A percentile compares a stretch with the other conserved stretches of the same genome.
phyloP scores from a whole-genome alignment of 2,113 vertebrate species.

The Geococcyx californianus region DNA sequence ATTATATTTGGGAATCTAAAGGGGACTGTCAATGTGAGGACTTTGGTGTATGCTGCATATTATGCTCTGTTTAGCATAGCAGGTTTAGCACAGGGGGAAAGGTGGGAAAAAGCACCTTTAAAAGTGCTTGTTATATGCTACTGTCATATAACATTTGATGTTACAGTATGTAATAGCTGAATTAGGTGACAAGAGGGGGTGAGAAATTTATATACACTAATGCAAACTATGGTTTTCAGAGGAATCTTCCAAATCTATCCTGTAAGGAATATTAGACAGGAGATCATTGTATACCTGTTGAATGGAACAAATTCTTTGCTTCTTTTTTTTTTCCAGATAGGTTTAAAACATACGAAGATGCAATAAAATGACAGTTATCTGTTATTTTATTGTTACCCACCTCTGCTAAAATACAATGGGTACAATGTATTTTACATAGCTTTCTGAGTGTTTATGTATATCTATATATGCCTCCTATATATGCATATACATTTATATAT shows the following conservation, averaged over 20 bases:
- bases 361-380: slow-evolving; percentile 74
- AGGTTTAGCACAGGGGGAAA: no score
- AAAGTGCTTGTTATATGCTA: not conserved
- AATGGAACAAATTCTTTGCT: slow-evolving; percentile 73
- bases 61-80: not conserved
- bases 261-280: not conserved
- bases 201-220: not conserved
- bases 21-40: not conserved
- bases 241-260: not conserved
- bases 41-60: not conserved
- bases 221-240: not conserved
- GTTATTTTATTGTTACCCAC: slow-evolving; percentile 77
- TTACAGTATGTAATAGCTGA: not conserved
- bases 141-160: not conserved
- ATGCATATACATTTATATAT: slow-evolving; percentile 71
- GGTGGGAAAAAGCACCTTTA: not conserved
- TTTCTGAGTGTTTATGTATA: slow-evolving; percentile 73
- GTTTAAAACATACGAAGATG: slow-evolving; percentile 77
- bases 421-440: slow-evolving; percentile 76
- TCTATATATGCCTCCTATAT: slow-evolving; percentile 73
- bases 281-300: slow-evolving; percentile 32
- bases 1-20: not conserved
- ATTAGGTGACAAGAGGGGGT: not conserved
- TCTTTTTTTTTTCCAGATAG: slow-evolving; percentile 78
- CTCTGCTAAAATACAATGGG: slow-evolving; percentile 78